Percentiles rank a stretch among this genome's conserved stretches.
Evolutionary conservation across 2,888 invertebrate genomes (phyloP).

Genomic region (Tetheella fluctuosa): DNA sequence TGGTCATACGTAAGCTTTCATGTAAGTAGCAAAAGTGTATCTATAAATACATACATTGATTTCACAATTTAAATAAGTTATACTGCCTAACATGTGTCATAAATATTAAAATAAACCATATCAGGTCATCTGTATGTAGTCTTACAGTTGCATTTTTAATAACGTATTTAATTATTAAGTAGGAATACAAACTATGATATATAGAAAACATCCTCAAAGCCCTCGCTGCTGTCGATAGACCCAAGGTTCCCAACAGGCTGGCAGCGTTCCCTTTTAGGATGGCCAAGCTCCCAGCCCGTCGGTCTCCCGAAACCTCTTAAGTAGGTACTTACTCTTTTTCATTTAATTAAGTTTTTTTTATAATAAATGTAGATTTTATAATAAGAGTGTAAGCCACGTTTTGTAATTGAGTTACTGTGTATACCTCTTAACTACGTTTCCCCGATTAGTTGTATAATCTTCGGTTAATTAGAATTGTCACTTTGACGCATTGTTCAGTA

Average conservation of each 20-base stretch:
- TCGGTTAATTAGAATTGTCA: conserved; percentile 41
- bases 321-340: not conserved
- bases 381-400: not conserved
- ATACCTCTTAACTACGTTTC: conserved; percentile 5
- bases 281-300: too few relatives aligned
- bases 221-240: too few relatives aligned
- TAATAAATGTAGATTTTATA: not conserved
- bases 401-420: not conserved
- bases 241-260: too few relatives aligned
- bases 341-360: too few relatives aligned
- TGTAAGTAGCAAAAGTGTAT: too few relatives aligned
- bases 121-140: not conserved
- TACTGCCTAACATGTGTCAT: not conserved
- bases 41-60: not conserved
- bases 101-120: not conserved
- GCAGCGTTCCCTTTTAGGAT: too few relatives aligned
- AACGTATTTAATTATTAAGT: not conserved
- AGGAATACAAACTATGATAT: too few relatives aligned
- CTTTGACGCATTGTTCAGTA: conserved; percentile 38
- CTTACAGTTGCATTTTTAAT: not conserved
- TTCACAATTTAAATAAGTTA: not conserved
- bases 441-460: conserved; percentile 19
- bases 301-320: too few relatives aligned
- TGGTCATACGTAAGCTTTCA: too few relatives aligned
- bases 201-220: too few relatives aligned